Conservation (phyloP, 2,113 vertebrate species). For the Aramus guarauna region DNA sequence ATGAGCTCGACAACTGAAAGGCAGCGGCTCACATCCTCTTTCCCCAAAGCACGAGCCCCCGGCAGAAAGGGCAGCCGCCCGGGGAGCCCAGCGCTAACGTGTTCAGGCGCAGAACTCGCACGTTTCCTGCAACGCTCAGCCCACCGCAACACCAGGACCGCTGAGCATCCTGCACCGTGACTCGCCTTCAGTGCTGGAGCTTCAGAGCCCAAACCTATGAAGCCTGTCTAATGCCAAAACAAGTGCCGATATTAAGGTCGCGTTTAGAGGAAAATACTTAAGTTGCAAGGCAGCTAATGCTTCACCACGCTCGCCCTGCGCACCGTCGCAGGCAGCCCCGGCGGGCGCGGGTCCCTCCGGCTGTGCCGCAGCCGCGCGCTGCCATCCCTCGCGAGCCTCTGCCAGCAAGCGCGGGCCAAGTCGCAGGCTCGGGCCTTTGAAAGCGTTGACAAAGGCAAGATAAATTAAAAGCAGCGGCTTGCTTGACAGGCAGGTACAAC, state of each 20-base stretch:
- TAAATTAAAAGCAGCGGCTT: background rate
- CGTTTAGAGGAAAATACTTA: background rate
- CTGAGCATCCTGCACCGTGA: accelerated
- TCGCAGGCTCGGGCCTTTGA: background rate
- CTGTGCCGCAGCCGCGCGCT: background rate
- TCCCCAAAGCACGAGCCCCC: background rate
- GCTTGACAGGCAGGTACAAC: background rate
- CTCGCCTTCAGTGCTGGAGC: background rate
- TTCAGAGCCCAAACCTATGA: background rate
- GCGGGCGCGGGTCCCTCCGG: accelerated
- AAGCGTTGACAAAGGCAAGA: constrained; percentile 35
- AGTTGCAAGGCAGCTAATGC: background rate
- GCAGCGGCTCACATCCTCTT: background rate
- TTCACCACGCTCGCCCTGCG: background rate
- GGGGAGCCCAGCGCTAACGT: accelerated
- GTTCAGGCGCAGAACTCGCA: accelerated
- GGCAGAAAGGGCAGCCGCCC: background rate
- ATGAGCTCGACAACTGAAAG: background rate
- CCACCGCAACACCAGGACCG: background rate
- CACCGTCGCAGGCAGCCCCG: accelerated
- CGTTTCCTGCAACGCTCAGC: background rate
- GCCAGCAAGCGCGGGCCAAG: background rate
- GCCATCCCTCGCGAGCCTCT: background rate
- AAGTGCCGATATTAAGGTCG: background rate
- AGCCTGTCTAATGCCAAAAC: background rate